Evolutionary conservation across 2,888 invertebrate species (phyloP).

Genomic region (Oscheius sp.): DNA sequence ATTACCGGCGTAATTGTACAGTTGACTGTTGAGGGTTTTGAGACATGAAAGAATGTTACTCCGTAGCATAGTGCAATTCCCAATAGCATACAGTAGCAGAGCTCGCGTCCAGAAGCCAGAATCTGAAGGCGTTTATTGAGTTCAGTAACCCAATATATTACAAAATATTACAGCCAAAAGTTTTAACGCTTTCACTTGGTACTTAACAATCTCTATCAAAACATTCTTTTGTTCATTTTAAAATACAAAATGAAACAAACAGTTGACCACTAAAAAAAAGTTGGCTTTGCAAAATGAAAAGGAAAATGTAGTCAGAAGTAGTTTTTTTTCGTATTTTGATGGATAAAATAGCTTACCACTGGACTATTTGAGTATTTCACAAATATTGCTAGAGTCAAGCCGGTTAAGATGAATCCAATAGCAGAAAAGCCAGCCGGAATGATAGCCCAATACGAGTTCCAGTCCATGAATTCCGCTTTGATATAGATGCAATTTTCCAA

Average conservation of each 20-base stretch:
- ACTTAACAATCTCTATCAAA: too few species aligned
- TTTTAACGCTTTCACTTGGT: background rate
- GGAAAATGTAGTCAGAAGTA: too few species aligned
- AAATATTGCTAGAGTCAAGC: constrained; percentile 78
- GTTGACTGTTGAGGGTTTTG: constrained; percentile 77
- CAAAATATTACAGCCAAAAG: too few species aligned
- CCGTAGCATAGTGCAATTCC: constrained; percentile 80
- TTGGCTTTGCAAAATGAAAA: too few species aligned
- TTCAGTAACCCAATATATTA: background rate
- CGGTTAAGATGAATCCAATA: constrained; percentile 76
- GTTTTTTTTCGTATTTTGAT: too few species aligned
- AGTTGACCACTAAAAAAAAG: too few species aligned
- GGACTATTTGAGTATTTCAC: constrained; percentile 78
- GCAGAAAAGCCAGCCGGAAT: constrained; percentile 78
- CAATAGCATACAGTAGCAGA: constrained; percentile 80
- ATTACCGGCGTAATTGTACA: constrained; percentile 76
- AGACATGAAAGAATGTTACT: constrained; percentile 80
- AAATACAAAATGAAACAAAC: too few species aligned
- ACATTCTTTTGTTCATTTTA: background rate
- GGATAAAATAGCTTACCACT: too few species aligned
- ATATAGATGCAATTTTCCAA: constrained; percentile 77
- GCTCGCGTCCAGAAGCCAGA: constrained; percentile 82
- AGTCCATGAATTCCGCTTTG: constrained; percentile 75
- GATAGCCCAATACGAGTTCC: constrained; percentile 77
- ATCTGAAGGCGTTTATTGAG: constrained; percentile 73